These are phyloP conservation scores for Hetaerina americana DNA, from an alignment of 1,140 invertebrate genomes.

Conservation along the genomic window DNA sequence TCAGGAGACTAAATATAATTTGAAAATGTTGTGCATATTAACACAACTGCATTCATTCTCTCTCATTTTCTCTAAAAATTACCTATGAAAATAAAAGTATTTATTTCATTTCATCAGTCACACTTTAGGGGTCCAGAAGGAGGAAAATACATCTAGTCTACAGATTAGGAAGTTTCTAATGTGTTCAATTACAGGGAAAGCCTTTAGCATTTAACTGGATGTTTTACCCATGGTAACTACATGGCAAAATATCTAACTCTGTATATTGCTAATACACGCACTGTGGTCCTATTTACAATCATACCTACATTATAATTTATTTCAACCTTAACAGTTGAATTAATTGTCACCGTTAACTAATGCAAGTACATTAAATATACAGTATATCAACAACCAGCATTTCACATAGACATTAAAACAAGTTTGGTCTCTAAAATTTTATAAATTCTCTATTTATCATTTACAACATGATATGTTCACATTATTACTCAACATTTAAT, in stretches of 20 bases:
- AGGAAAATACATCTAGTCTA: neutral
- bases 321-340: no score
- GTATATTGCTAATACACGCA: constrained; percentile 7
- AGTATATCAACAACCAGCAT: neutral
- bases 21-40: neutral
- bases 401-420: neutral
- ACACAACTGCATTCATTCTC: neutral
- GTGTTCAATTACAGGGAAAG: neutral
- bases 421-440: neutral
- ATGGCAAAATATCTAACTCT: constrained; percentile 3
- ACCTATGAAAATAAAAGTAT: neutral
- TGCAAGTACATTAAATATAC: neutral
- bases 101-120: neutral
- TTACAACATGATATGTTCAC: no score
- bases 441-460: no score
- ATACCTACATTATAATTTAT: constrained; percentile 1
- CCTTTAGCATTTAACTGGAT: neutral
- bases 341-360: neutral
- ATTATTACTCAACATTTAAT: no score
- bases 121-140: no score
- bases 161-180: neutral
- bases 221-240: constrained; percentile 5
- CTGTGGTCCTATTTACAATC: constrained; percentile 5
- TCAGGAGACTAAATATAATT: neutral
- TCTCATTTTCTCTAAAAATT: neutral